A percentile compares a stretch with the other conserved stretches of the same genome.
Evolutionary conservation across 2,113 vertebrate species (phyloP).

Genomic region (Syngnathus scovelli): DNA sequence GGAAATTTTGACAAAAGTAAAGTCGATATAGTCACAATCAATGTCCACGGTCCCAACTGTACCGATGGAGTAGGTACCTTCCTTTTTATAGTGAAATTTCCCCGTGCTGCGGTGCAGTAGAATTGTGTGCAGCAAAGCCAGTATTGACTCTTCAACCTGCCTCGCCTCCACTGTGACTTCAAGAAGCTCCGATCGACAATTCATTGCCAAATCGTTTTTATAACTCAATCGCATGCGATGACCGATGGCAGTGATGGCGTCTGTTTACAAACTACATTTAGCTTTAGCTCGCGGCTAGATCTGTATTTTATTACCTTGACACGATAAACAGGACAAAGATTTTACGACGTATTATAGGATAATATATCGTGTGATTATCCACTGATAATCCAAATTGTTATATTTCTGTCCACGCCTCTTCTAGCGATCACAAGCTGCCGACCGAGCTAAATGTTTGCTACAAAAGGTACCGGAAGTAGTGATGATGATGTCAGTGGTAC

Average conservation of each 20-base stretch:
- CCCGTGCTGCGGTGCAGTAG: slow-evolving; percentile 93
- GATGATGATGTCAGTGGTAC: slow-evolving; percentile 1
- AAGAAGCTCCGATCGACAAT: slow-evolving; percentile 91
- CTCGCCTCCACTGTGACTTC: slow-evolving; percentile 92
- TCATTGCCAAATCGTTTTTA: slow-evolving; percentile 69
- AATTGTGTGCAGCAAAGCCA: slow-evolving; percentile 87
- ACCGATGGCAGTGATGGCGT: background rate
- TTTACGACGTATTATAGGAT: background rate
- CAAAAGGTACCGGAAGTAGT: slow-evolving; percentile 14
- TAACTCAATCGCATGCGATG: slow-evolving; percentile 26
- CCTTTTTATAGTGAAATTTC: slow-evolving; percentile 99
- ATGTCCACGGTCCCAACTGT: slow-evolving; percentile 91
- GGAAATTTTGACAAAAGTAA: slow-evolving; percentile 86
- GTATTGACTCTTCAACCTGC: slow-evolving; percentile 93
- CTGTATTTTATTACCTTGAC: slow-evolving; percentile 39
- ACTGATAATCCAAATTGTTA: background rate
- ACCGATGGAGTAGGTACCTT: slow-evolving; percentile 96
- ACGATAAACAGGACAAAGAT: background rate
- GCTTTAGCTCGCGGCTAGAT: slow-evolving; percentile 1
- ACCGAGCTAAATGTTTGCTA: slow-evolving; percentile 20
- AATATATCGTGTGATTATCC: background rate
- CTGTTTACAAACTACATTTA: background rate
- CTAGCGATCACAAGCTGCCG: background rate
- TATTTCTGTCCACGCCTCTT: background rate
- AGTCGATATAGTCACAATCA: slow-evolving; percentile 96